Base-by-base conservation (phyloP, 2,113 vertebrate genomes). In the Sardina pilchardus region DNA sequence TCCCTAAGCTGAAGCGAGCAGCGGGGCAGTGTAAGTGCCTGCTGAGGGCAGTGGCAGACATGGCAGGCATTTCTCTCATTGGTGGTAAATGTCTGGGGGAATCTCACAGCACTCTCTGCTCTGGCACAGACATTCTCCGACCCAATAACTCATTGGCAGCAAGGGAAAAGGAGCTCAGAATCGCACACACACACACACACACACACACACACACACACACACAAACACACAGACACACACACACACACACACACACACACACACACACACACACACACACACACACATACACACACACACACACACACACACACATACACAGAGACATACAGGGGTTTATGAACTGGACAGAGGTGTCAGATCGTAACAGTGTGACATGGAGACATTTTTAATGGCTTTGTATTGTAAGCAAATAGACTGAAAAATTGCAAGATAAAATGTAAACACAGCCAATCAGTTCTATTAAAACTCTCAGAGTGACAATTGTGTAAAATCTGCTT, bases 61-160 rank as follows among this genome's bases (percentile, higher is more conserved):
- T 94, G 91, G 89, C 88, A 92, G 87, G 90, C 92, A 92, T 96
- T 95, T 96, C 92, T 94, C 89, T 95, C 92, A 91, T 85, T 92
- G 92, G 90, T 92, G 90, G 92, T 92, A 94, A 96, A 94, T 95
- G 91, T 92, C 94, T 96, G 89, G 90, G 92, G 94, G 89, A 96
- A 94, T 93, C 88, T 93, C 86, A 88, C 86, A 91, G 86, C 87
- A 89, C 88, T 94, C 90, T 80, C 92, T 95, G 90, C 90, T 84
- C 92, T 96, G 91, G 87, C 93, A 91, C 87, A 80, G 67, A 53
- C 30, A 16, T 39, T 21, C 39, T 83, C 63, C 21, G 48, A 90
- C 90, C 91, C 90, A 90, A 75, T 75, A 34, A 78, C 85, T 91
- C 83, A 89, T 89, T 78, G 80, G 84, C 86, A 90, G 30, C 67